phyloP scores from a whole-genome alignment of 2,888 invertebrate genomes.

The Gerris lacustris region DNA sequence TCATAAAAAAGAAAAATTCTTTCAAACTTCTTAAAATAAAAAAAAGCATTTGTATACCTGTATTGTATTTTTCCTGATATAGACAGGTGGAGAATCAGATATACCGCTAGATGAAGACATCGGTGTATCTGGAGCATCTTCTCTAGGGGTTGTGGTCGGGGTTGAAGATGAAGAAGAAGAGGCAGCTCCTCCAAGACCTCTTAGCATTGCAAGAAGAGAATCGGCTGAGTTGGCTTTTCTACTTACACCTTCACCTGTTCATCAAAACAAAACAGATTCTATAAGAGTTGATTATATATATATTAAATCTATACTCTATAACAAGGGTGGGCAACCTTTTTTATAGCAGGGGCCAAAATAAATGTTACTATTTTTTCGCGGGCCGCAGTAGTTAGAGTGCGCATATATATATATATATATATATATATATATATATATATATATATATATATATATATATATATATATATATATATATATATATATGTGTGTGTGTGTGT shows the following conservation, averaged over 20 bases:
- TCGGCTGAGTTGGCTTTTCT: slow-evolving; percentile 43
- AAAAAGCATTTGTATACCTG: slow-evolving; percentile 21
- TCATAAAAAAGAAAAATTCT: neutral
- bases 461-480: no score
- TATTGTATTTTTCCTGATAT: slow-evolving; percentile 34
- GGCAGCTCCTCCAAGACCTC: slow-evolving; percentile 50
- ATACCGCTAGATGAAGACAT: slow-evolving; percentile 46
- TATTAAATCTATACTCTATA: no score
- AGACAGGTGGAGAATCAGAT: slow-evolving; percentile 50
- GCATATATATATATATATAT: no score
- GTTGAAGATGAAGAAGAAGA: slow-evolving; percentile 57
- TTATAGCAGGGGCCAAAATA: no score
- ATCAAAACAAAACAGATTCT: no score
- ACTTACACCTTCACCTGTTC: slow-evolving; percentile 8
- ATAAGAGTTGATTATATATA: no score
- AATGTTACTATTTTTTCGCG: no score
- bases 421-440: no score
- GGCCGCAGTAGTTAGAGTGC: no score
- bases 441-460: no score
- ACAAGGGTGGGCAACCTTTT: no score
- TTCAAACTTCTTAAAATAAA: neutral
- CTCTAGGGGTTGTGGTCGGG: slow-evolving; percentile 50
- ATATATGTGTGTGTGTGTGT: no score
- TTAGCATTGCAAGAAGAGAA: slow-evolving; percentile 65
- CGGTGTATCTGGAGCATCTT: slow-evolving; percentile 49